Evolutionary conservation across 2,888 invertebrate genomes (phyloP), one percentile per base, ranked within the genome.

Genomic region (Cephalotes varians): DNA sequence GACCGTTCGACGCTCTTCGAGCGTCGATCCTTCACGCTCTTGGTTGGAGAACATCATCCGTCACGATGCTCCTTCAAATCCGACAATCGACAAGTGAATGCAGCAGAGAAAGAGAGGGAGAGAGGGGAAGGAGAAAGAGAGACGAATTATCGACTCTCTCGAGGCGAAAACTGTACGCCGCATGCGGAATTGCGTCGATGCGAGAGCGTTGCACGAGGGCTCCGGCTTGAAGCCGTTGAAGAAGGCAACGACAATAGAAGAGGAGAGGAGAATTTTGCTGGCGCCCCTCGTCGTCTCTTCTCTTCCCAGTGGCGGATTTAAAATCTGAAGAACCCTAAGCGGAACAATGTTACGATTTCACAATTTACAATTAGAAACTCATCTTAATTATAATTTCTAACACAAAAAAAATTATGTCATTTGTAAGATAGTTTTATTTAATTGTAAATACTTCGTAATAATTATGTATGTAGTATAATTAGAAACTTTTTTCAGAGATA

Each of bases 231-330:
- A 79, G 71, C 77, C 71, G 71, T 69, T 69, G 71, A 79, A 69
- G 77, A 69, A 71, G 44, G 71, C 85, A 88, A 85, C 87, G 62
- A 65, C 67, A 74, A 80, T 74, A 76, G 44, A 82, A 69, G 67
- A 80, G 87, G 77, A 79, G 73, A 81, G 67, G 82, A 76, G 72
- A 81, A 62, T 81, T 81, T 82, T 82, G 73, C 88, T 31, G 69
- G 21, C 77, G 18, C 84, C 56, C 76, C 34, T 28, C 37, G 87
- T 40, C n/a, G n/a, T 86, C 83, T 64, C 79, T 51, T 86, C 83
- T 88, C 60, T 73, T 64, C 84, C 18, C 77, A 79, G 71, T 79
- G 21, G 31, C 77, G 77, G 77, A 79, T 69, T 58, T 71, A 69
- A 31, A 34, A 7, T 25, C 10, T 25, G 18, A 28, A 34, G 71